A percentile compares a stretch with the other conserved stretches of the same genome.
Conservation (phyloP, 2,888 invertebrate genomes). For the Aspidiotus rigidus region DNA sequence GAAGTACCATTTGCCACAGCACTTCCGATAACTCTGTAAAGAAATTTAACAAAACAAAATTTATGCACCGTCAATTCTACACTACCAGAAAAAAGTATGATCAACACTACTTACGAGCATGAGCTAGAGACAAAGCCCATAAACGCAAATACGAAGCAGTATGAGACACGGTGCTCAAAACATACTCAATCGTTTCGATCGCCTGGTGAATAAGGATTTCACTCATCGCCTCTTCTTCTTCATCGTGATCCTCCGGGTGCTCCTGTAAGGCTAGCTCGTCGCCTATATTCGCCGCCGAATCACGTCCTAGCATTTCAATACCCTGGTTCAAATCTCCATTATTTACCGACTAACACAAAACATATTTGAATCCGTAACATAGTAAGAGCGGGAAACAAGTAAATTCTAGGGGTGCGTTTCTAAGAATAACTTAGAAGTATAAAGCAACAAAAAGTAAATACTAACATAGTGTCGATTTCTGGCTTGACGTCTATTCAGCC, state of each 20-base stretch:
- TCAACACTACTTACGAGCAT: conserved; percentile 63
- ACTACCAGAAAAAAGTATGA: no score
- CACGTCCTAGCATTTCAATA: conserved; percentile 36
- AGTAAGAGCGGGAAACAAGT: background rate
- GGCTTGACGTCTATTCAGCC: conserved; percentile 42
- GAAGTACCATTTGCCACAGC: conserved; percentile 61
- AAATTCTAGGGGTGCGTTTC: background rate
- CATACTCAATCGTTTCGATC: conserved; percentile 95
- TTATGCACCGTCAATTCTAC: no score
- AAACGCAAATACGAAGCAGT: conserved; percentile 93
- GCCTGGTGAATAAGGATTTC: conserved; percentile 88
- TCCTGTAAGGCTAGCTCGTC: conserved; percentile 18
- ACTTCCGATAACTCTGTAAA: conserved; percentile 69
- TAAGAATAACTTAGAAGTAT: background rate
- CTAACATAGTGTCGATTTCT: conserved; percentile 36
- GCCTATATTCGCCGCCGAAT: conserved; percentile 14
- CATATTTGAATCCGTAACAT: background rate
- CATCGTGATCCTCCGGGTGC: conserved; percentile 18
- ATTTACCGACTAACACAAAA: conserved; percentile 35
- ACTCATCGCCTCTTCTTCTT: conserved; percentile 58
- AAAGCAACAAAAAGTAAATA: background rate
- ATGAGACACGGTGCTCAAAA: conserved; percentile 89
- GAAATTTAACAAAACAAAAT: background rate
- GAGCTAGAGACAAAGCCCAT: conserved; percentile 93
- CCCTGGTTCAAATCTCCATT: conserved; percentile 37